Conservation (phyloP, 2,113 vertebrate species). For the Alectura lathami region DNA sequence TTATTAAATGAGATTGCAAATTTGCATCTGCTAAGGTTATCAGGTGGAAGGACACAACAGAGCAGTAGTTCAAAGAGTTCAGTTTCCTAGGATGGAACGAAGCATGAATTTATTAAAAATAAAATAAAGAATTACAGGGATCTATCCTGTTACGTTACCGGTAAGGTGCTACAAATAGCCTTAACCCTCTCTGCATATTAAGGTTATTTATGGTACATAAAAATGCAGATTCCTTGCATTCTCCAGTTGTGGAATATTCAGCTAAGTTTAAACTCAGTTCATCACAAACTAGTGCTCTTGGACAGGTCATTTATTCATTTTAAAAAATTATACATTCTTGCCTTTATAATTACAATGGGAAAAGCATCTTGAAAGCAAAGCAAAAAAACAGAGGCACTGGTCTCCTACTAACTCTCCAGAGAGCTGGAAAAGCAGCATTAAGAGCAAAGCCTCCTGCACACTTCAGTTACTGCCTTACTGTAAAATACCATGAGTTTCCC, state of each 20-base stretch:
- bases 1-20: not conserved
- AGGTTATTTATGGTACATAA: not conserved
- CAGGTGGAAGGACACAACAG: not conserved
- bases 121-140: not conserved
- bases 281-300: constrained; percentile 5
- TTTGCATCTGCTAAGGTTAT: not conserved
- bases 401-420: not conserved
- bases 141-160: not conserved
- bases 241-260: not conserved
- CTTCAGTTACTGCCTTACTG: not conserved
- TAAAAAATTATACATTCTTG: not conserved
- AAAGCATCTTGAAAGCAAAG: not conserved
- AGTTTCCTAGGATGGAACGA: not conserved
- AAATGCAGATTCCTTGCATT: not conserved
- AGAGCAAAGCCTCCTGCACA: not conserved
- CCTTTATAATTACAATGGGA: not conserved
- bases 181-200: not conserved
- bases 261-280: not conserved
- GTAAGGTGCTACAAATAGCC: not conserved
- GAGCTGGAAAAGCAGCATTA: not conserved
- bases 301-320: not conserved
- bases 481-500: not conserved
- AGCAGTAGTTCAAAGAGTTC: not conserved
- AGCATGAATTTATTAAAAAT: not conserved
- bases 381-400: not conserved